A percentile compares a stretch with the other conserved stretches of the same genome.
phyloP scores from a whole-genome alignment of 2,113 vertebrate genomes.

The Phodopus roborovskii region DNA sequence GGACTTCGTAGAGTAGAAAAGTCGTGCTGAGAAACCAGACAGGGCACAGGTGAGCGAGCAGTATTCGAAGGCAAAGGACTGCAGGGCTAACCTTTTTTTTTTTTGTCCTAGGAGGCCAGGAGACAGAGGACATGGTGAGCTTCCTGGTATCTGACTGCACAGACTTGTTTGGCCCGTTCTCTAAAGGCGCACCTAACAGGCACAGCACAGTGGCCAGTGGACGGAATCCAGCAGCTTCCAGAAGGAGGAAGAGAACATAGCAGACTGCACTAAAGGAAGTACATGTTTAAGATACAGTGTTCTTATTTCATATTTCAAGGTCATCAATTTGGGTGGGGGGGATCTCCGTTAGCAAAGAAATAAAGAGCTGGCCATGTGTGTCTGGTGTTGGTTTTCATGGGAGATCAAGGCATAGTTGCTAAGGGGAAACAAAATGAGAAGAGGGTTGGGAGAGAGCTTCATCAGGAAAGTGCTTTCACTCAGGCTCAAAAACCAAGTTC shows the following conservation, averaged over 20 bases:
- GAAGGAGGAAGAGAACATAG: background rate
- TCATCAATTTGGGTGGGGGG: background rate
- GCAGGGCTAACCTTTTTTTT: background rate
- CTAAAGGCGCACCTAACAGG: background rate
- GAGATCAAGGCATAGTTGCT: background rate
- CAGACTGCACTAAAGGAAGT: background rate
- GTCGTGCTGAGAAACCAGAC: background rate
- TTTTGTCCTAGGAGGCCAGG: background rate
- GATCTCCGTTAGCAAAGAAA: background rate
- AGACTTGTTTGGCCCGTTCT: background rate
- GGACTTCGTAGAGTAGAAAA: constrained; percentile 27
- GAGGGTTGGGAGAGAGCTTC: no score
- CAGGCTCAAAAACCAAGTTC: background rate
- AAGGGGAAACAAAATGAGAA: background rate
- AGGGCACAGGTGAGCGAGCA: background rate
- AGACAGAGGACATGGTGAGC: background rate
- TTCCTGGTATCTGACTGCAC: background rate
- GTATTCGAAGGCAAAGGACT: background rate
- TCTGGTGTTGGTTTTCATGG: background rate
- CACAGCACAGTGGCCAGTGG: background rate
- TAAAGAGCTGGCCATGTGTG: background rate
- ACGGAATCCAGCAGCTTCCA: background rate
- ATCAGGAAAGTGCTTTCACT: background rate
- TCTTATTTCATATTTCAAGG: background rate
- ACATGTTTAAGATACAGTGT: background rate